Evolutionary conservation across 2,113 vertebrate genomes (phyloP), one percentile per base, ranked within the genome.

Genomic region (Rhinolophus ferrumequinum): DNA sequence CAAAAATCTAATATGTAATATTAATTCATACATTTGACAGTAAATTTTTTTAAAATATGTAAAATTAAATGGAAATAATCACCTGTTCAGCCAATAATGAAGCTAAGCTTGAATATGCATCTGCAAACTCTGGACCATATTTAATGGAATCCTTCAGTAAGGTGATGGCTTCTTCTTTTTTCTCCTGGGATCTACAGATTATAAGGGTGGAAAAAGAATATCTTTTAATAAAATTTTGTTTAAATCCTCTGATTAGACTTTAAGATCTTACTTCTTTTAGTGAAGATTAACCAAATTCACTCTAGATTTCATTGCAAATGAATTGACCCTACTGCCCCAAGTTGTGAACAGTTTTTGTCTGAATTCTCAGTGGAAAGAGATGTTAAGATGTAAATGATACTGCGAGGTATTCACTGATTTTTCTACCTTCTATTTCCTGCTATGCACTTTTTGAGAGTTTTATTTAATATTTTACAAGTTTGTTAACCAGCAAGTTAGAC

Each of bases 71-170:
- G 0, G 47, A 50, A 87, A 82, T 24, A 0, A 0, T 97, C 98
- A 99, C 99, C 99, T 99, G 99, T 77, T 99, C 99, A 2, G 99
- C 99, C 30, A 99, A 98, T 26, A 99, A 98, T 0, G 99, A 99
- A 8, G 99, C 99, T 77, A 99, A 98, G 94, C 99, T 99, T 38
- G 99, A 99, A 93, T 99, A 99, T 2, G 99, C 99, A 75, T 99
- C 99, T 28, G 99, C 99, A 3, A 99, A 99, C 94, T 99, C 99
- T 1, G 99, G 99, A 28, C 99, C 99, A 0, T 99, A 99, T 56
- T 97, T 99, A 67, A 99, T 99, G 60, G 99, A 99, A 86, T 99
- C 98, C 88, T 97, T 98, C 93, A 99, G 97, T 73, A 99, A 98
- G 72, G 97, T 30, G 86, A 99, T 98, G 1, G 99, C 99, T 96